Percentiles rank a stretch among this genome's conserved stretches.
phyloP scores from a whole-genome alignment of 2,888 invertebrate species.

The Ectropis crepuscularia region DNA sequence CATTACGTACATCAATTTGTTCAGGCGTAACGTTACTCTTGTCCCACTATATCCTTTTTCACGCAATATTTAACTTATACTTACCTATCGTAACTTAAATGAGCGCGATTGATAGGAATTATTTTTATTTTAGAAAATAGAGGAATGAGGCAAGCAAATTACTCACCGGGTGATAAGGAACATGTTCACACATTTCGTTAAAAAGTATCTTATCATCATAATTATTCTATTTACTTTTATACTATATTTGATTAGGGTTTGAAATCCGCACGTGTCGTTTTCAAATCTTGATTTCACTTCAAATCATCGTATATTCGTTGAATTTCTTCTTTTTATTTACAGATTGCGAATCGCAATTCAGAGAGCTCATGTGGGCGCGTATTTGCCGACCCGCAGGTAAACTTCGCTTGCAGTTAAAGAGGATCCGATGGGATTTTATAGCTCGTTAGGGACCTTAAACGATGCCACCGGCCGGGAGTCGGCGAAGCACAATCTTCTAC shows the following conservation, averaged over 20 bases:
- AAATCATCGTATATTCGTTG: conserved; percentile 48
- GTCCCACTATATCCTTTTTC: conserved; percentile 59
- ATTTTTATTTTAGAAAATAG: neutral
- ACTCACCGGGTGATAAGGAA: neutral
- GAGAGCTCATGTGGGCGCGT: conserved; percentile 75
- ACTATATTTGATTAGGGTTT: neutral
- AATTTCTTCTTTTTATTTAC: conserved; percentile 67
- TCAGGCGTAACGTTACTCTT: conserved; percentile 72
- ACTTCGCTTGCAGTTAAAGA: conserved; percentile 78
- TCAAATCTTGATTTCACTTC: neutral
- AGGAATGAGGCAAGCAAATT: neutral
- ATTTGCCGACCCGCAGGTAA: conserved; percentile 82
- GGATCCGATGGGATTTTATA: conserved; percentile 76
- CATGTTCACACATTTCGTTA: too few relatives aligned
- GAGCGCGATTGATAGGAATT: neutral
- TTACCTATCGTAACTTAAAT: conserved; percentile 3
- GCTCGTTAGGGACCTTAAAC: conserved; percentile 80
- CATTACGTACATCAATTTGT: conserved; percentile 76
- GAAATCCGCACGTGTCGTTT: neutral
- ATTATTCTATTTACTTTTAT: too few relatives aligned
- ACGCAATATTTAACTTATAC: conserved; percentile 29
- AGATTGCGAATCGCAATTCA: conserved; percentile 74
- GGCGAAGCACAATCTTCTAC: conserved; percentile 19
- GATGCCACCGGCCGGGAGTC: conserved; percentile 17
- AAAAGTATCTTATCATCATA: too few relatives aligned